Percentiles rank a stretch among this genome's conserved stretches.
Conservation (phyloP, 35 echinoderm and acorn worm genomes). For the Strongylocentrotus purpuratus region DNA sequence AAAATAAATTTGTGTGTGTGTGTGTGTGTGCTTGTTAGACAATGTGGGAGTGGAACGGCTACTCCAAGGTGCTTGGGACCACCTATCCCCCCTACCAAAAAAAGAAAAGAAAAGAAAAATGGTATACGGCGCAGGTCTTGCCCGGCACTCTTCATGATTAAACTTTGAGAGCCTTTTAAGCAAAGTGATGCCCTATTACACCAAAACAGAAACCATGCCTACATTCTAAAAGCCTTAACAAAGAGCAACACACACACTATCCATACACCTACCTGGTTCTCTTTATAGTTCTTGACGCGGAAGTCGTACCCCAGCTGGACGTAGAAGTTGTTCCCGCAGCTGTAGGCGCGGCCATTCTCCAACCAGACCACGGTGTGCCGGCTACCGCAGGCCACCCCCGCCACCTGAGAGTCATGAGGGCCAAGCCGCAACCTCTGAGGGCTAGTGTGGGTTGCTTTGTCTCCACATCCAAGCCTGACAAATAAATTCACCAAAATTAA, state of each 20-base stretch:
- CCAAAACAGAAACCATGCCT: too few relatives aligned
- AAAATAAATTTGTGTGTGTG: too few relatives aligned
- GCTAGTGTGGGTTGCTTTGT: constrained; percentile 73
- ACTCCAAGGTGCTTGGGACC: too few relatives aligned
- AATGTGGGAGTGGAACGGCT: too few relatives aligned
- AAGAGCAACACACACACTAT: not conserved
- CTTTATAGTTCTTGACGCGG: constrained; percentile 94
- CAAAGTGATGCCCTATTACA: too few relatives aligned
- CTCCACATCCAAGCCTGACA: constrained; percentile 90
- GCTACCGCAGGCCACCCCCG: constrained; percentile 89
- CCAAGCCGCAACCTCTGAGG: constrained; percentile 67
- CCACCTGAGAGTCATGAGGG: constrained; percentile 31
- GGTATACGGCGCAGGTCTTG: too few relatives aligned
- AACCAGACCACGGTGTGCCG: constrained; percentile 82
- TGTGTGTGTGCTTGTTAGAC: too few relatives aligned
- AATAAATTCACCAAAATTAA: too few relatives aligned
- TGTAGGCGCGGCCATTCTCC: constrained; percentile 83
- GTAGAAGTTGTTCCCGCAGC: constrained; percentile 97
- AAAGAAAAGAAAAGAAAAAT: too few relatives aligned
- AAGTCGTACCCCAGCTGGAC: constrained; percentile 97
- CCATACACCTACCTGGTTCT: constrained; percentile 86
- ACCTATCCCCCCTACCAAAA: too few relatives aligned
- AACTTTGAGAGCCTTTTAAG: too few relatives aligned
- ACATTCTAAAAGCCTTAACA: not conserved
- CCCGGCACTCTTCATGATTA: too few relatives aligned